Conservation (phyloP, 2,888 invertebrate genomes). For the Latheticus oryzae region DNA sequence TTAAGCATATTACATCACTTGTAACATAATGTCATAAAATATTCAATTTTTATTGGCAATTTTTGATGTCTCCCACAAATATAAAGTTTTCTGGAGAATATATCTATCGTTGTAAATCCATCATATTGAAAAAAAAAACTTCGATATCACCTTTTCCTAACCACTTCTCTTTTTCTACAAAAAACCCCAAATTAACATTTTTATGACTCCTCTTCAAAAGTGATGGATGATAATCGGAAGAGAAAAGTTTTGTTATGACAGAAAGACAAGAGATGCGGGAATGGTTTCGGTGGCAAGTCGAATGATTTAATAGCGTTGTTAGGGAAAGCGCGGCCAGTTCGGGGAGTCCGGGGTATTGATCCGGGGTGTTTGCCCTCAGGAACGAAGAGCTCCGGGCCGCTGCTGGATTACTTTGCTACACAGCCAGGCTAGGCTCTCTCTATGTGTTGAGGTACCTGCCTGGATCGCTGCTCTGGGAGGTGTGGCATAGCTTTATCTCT, state of each 20-base stretch:
- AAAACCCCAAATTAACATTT: slow-evolving; percentile 34
- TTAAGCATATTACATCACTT: no score
- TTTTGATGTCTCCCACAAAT: no score
- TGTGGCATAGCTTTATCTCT: slow-evolving; percentile 35
- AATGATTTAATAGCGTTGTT: slow-evolving; percentile 44
- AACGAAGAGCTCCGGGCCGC: slow-evolving; percentile 46
- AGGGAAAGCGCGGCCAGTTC: slow-evolving; percentile 40
- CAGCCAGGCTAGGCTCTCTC: slow-evolving; percentile 30
- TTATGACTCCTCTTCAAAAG: slow-evolving; percentile 15
- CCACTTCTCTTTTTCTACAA: no score
- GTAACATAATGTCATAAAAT: no score
- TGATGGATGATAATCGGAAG: slow-evolving; percentile 35
- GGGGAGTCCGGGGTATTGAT: slow-evolving; percentile 44
- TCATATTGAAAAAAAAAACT: no score
- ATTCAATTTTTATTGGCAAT: no score
- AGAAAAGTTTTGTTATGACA: slow-evolving; percentile 32
- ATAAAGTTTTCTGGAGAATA: no score
- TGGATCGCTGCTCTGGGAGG: slow-evolving; percentile 38
- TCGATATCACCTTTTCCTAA: no score
- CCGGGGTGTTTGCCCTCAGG: slow-evolving; percentile 43
- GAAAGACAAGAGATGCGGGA: slow-evolving; percentile 19
- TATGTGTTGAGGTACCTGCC: no score
- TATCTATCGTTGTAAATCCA: no score
- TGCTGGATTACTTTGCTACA: slow-evolving; percentile 40
- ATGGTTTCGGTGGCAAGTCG: slow-evolving; percentile 32